A percentile compares a stretch with the other conserved stretches of the same genome.
Evolutionary conservation across 2,797 vertebrate species (phyloP).

Genomic region (Aeoliscus strigatus): DNA sequence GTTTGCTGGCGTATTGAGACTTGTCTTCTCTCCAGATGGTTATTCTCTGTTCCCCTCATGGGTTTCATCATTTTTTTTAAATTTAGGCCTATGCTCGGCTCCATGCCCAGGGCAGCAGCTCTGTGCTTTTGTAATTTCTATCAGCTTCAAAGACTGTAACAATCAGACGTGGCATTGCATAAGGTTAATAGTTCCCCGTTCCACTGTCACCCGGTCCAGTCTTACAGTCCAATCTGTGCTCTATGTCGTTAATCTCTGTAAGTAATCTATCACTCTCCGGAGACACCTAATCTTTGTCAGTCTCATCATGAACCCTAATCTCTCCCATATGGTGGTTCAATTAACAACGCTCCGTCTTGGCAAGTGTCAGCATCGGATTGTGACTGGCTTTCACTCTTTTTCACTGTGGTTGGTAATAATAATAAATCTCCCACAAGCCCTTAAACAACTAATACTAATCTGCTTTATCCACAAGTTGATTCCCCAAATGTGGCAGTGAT

Average conservation of each 20-base stretch:
- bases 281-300: constrained; percentile 66
- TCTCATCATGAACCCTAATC: constrained; percentile 68
- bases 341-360: constrained; percentile 65
- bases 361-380: constrained; percentile 47
- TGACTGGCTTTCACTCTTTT: constrained; percentile 49
- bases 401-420: constrained; percentile 73
- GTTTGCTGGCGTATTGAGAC: constrained; percentile 36
- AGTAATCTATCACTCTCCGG: constrained; percentile 62
- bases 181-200: constrained; percentile 43
- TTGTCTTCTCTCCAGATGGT: constrained; percentile 23
- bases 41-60: constrained; percentile 23
- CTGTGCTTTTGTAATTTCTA: constrained; percentile 20
- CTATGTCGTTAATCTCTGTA: constrained; percentile 64
- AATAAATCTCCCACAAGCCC: constrained; percentile 69
- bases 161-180: constrained; percentile 30
- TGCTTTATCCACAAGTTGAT: constrained; percentile 75
- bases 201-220: constrained; percentile 13
- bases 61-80: constrained; percentile 42
- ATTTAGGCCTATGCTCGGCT: constrained; percentile 22
- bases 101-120: constrained; percentile 9
- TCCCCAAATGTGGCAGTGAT: constrained; percentile 55
- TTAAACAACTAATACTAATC: constrained; percentile 80
- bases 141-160: constrained; percentile 31
- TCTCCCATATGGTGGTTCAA: constrained; percentile 76
- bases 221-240: constrained; percentile 42